Base-by-base conservation (phyloP, 2,888 invertebrate species). In the Electrophaes corylata region DNA sequence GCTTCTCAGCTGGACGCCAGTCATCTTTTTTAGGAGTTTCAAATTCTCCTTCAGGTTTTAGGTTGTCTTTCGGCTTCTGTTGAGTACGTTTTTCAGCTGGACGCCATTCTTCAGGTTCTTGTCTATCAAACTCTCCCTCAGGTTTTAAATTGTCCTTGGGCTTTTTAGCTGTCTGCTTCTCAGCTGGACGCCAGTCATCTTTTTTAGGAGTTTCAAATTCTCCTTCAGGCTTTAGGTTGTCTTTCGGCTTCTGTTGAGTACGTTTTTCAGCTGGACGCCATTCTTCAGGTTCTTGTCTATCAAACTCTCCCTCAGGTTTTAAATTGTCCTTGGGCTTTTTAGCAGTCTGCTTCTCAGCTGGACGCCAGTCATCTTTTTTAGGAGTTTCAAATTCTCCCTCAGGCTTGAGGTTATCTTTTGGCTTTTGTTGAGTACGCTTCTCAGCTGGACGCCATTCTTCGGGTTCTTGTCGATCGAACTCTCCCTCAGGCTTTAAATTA, bases 141-240 rank as follows among this genome's bases (percentile, higher is more conserved):
- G 93, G 88, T 52, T 80, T 85, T 0, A 94, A 70, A 64, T 94
- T 94, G 56, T 89, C 94, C 4, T 45, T 45, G 0, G 56, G 56
- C 5, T 52, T 52, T 3, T 51, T 20, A 1, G 12, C 20, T 3
- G 51, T 51, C 0, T 71, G 83, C n/a, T 82, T 67, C 58, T 91
- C 84, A 1, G 88, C 89, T 0, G 91, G 91, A 0, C 74, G 72
- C 73, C 82, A 83, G 46, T 84, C 73, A 1, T 84, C 79, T 6
- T 82, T 77, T 50, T 82, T 78, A 0, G 84, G 82, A 55, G 81
- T 76, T 52, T 92, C 89, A 61, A 94, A 93, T 0, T 94, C 93
- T 1, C 95, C 94, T 74, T 94, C 95, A 0, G 93, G 91, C 49
- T 81, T 86, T 0, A 95, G 75, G 70, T 94, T 95, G 66, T 95